Conservation (phyloP, 2,113 vertebrate genomes). For the Heterotilapia buettikoferi region DNA sequence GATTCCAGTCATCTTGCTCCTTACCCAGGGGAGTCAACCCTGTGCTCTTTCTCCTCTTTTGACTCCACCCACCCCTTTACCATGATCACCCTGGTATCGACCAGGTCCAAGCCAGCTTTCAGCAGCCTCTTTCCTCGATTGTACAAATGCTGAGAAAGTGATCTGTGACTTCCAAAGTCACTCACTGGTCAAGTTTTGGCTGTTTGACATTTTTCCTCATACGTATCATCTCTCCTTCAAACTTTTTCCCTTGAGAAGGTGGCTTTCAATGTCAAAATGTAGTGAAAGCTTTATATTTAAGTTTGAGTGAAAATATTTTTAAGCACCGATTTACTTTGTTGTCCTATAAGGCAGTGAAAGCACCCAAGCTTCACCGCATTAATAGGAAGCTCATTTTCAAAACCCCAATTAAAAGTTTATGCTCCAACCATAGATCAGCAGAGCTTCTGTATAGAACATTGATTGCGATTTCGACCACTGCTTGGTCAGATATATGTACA, state of each 20-base stretch:
- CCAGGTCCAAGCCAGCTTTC: not conserved
- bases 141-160: slow-evolving; percentile 39
- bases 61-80: slow-evolving; percentile 21
- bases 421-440: slow-evolving; percentile 46
- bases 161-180: not conserved
- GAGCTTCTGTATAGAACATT: slow-evolving; percentile 32
- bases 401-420: slow-evolving; percentile 57
- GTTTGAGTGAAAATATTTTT: not conserved
- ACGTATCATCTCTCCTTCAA: not conserved
- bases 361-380: not conserved
- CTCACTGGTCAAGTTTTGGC: not conserved
- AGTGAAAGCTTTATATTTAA: not conserved
- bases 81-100: slow-evolving; percentile 31
- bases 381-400: slow-evolving; percentile 13
- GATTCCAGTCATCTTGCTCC: slow-evolving; percentile 46
- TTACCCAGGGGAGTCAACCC: slow-evolving; percentile 20
- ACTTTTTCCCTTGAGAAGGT: not conserved
- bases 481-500: slow-evolving; percentile 31
- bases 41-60: slow-evolving; percentile 3
- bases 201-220: not conserved
- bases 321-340: slow-evolving; percentile 5
- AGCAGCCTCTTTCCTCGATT: not conserved
- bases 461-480: slow-evolving; percentile 43
- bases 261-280: not conserved
- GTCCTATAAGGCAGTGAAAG: not conserved